Base-by-base conservation (phyloP, 2,113 vertebrate species). In the human (Homo sapiens) region DNA sequence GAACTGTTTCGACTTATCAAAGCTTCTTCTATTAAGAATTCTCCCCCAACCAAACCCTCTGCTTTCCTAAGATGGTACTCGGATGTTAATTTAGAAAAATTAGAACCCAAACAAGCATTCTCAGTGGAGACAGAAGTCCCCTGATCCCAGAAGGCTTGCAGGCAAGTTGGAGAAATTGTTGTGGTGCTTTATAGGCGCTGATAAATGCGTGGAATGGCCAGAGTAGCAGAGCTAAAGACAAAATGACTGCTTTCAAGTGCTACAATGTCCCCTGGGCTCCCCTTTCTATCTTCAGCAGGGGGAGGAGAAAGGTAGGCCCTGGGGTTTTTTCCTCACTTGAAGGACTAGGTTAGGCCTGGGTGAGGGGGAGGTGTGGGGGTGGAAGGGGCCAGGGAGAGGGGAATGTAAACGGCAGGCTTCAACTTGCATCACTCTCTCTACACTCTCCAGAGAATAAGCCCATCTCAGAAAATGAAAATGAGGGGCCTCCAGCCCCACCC, bases 401-500 rank as follows among this genome's bases (percentile, higher is more conserved):
- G 48, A 72, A 64, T 30, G 30, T 82, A 92, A 89, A 95, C 43
- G 78, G 91, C 97, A 98, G 95, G 96, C 93, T 80, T 17, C 45
- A 89, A 83, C 98, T 93, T 86, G 91, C 18, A 73, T 87, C 22
- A 23, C 61, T 40, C 45, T 85, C 75, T 64, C 73, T 43, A 10
- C 6, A 22, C 11, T 2, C 87, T 81, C 16, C 72, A 78, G 81
- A 18, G 73, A 93, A 55, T 1, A 88, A 45, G 2, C 52, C 95
- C 20, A 80, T 72, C 73, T 91, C 0, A 87, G 57, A 30, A 90
- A 91, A 89, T 2, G 35, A 79, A 64, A 64, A 64, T 30, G 61
- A 32, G 64, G 88, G 70, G 17, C 83, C 73, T 89, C 17, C 8
- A 30, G 59, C n/a, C 18, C 35, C n/a, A 70, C 11, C 64, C 32